Percentiles rank a stretch among this genome's conserved stretches.
Evolutionary conservation across 2,113 vertebrate genomes (phyloP).

Genomic region (Ophiodon elongatus): DNA sequence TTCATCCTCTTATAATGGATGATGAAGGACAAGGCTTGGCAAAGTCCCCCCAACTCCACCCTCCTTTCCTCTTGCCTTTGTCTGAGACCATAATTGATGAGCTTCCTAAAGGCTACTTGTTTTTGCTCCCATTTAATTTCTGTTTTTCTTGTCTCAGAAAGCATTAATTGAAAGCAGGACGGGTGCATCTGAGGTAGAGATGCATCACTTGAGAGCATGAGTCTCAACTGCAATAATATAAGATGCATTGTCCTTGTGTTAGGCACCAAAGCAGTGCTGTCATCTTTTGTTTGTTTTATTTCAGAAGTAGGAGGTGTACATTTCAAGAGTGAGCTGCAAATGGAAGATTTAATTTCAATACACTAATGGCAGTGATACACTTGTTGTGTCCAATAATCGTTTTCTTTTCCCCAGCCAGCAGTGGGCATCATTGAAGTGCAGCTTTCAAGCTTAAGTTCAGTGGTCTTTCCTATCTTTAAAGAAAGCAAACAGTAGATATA

Average conservation of each 20-base stretch:
- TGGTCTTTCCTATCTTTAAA: conserved; percentile 1
- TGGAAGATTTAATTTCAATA: conserved; percentile 49
- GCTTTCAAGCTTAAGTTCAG: conserved; percentile 27
- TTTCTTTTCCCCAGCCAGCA: conserved; percentile 2
- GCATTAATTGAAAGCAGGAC: conserved; percentile 74
- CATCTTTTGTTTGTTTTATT: conserved; percentile 51
- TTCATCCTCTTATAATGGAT: conserved; percentile 79
- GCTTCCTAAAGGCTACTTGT: conserved; percentile 76
- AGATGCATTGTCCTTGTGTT: conserved; percentile 41
- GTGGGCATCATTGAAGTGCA: conserved; percentile 29
- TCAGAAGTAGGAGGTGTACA: conserved; percentile 30
- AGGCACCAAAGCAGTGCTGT: conserved; percentile 1
- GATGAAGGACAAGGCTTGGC: conserved; percentile 78
- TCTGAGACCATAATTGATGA: conserved; percentile 83
- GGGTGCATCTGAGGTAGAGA: conserved; percentile 62
- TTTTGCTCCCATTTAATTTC: conserved; percentile 61
- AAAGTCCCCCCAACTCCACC: conserved; percentile 71
- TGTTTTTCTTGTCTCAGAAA: conserved; percentile 53
- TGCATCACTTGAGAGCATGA: conserved; percentile 41
- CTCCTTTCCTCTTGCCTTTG: conserved; percentile 74
- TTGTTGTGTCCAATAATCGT: not conserved
- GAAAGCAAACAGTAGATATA: not conserved
- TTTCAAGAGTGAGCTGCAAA: conserved; percentile 20
- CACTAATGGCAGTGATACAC: conserved; percentile 37
- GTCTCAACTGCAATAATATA: conserved; percentile 42